Evolutionary conservation across 2,888 invertebrate species (phyloP), one percentile per base, ranked within the genome.

Genomic region (Drosophila dives): DNA sequence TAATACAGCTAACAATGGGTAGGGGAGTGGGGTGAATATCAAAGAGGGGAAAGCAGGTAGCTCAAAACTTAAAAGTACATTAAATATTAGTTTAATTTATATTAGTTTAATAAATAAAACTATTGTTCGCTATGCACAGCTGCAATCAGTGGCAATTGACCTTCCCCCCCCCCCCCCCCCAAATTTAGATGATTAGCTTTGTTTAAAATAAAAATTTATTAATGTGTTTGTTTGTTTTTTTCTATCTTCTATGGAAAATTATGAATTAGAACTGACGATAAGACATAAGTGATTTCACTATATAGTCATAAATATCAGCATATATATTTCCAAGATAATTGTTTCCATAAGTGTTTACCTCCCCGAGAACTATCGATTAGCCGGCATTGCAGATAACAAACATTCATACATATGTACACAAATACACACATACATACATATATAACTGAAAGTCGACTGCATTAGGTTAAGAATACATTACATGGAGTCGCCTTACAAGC

Each of bases 1-100:
- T 29, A 42, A 62, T 55, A 40, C 20, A 45, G 29, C 76, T 72
- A 60, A 68, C 56, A 68, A 62, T 54, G 2, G 23, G 23, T 23
- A 2, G 48, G 8, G 17, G 29, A 15, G 23, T 1, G 8, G 17
- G 23, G n/a, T n/a, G 26, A 36, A 55, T 26, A n/a, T 23, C 29
- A 32, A 33, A 29, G 3, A 8, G 36, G 6, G 6, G 29, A 29
- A 15, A 2, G 6, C 1, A 12, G 2, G 36, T 6, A 36, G 15
- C 15, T 17, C 42, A 7, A 20, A 42, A 6, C 2, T 20, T 42
- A 11, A 42, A 5, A 42, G 42, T 45, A 20, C 1, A 42, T 12
- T 12, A 45, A 3, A 45, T 15, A 29, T 29, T 29, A 45, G 45
- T 45, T 17, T 20, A 20, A 12, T 20, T 12, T 20, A 20, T 45